Conservation (phyloP, 2,888 invertebrate genomes). For the Spialia ferax region DNA sequence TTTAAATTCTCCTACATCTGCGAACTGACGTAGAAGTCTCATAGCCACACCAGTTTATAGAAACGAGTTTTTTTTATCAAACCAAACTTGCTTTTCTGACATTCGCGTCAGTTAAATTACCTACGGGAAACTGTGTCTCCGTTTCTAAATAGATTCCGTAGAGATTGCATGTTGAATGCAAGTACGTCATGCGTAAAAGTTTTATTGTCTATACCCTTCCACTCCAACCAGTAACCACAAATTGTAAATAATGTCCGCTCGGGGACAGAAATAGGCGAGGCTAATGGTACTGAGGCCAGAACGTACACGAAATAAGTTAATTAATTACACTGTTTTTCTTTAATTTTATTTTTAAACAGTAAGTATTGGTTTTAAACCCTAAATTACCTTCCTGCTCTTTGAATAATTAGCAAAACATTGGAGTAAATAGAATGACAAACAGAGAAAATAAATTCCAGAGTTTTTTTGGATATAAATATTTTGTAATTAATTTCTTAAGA, state of each 20-base stretch:
- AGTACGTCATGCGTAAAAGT: neutral
- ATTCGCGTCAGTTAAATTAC: neutral
- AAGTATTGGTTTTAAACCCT: too few species aligned
- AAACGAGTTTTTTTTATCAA: neutral
- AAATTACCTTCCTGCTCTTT: too few species aligned
- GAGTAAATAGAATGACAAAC: too few species aligned
- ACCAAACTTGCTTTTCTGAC: neutral
- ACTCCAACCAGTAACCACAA: conserved; percentile 3
- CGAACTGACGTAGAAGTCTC: too few species aligned
- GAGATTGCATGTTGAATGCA: conserved; percentile 4
- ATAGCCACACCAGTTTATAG: too few species aligned
- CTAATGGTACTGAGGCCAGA: conserved; percentile 1
- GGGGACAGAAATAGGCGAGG: conserved; percentile 2
- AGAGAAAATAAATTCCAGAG: too few species aligned
- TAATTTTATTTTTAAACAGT: neutral
- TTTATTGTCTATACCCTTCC: conserved; percentile 2
- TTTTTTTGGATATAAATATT: too few species aligned
- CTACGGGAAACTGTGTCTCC: neutral
- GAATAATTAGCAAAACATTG: too few species aligned
- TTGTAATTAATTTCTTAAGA: too few species aligned
- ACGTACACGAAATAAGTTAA: neutral
- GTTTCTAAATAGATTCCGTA: conserved; percentile 1
- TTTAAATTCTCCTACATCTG: too few species aligned
- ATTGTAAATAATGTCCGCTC: conserved; percentile 1
- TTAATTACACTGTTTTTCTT: neutral